Evolutionary conservation across 2,888 invertebrate genomes (phyloP).

Genomic region (Idaea biselata): DNA sequence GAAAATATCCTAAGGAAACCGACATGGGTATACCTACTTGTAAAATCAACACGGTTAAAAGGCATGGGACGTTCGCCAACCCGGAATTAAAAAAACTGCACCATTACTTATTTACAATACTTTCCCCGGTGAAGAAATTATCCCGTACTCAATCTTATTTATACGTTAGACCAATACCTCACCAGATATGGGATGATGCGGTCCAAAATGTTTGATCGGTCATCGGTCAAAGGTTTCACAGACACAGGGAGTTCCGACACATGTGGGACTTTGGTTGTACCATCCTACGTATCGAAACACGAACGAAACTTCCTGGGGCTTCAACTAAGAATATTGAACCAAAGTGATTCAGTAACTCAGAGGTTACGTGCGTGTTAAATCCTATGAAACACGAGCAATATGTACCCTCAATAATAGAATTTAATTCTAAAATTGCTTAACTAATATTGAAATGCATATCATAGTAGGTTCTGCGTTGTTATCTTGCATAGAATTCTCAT

Average conservation of each 20-base stretch:
- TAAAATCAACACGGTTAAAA: not conserved
- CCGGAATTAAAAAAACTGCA: not conserved
- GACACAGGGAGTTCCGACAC: no score
- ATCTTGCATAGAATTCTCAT: constrained; percentile 19
- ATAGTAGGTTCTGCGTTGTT: not conserved
- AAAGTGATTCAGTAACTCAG: no score
- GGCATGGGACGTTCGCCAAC: not conserved
- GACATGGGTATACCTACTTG: not conserved
- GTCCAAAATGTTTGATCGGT: no score
- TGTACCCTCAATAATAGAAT: not conserved
- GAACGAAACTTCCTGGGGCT: no score
- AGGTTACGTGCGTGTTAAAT: no score
- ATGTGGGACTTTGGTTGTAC: no score
- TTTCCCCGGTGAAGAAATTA: no score
- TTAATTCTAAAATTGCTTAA: not conserved
- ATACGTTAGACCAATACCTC: not conserved
- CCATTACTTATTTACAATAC: not conserved
- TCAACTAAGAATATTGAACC: no score
- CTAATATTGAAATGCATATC: not conserved
- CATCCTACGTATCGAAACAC: no score
- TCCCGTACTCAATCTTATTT: no score
- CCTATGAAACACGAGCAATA: no score
- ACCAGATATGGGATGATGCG: not conserved
- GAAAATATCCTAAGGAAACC: not conserved
- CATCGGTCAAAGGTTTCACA: no score